These are phyloP conservation scores for Agelastica alni DNA, from an alignment of 2,888 invertebrate genomes.

Conservation along the genomic window DNA sequence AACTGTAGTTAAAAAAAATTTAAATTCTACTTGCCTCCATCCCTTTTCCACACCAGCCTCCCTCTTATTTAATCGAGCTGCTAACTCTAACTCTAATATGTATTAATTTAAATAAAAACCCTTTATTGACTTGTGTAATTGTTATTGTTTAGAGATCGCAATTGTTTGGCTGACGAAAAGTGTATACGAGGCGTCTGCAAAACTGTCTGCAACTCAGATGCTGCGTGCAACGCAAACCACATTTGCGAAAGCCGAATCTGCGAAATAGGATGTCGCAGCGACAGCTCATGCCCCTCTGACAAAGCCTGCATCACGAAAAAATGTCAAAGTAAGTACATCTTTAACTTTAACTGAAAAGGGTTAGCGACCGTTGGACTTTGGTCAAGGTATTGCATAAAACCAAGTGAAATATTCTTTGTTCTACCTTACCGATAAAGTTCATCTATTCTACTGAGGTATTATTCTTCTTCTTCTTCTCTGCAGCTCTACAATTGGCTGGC, in stretches of 20 bases:
- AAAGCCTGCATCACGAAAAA: conserved; percentile 83
- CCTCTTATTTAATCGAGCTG: too few species aligned
- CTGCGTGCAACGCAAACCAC: conserved; percentile 77
- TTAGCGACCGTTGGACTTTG: too few species aligned
- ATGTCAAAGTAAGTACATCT: conserved; percentile 67
- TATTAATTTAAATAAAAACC: neutral
- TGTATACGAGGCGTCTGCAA: conserved; percentile 84
- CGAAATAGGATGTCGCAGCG: conserved; percentile 84
- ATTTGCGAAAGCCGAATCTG: conserved; percentile 88
- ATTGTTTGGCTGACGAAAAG: conserved; percentile 83
- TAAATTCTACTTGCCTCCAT: too few species aligned
- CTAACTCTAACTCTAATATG: too few species aligned
- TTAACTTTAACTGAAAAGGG: neutral
- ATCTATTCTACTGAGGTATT: too few species aligned
- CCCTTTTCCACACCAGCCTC: too few species aligned
- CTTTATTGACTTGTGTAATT: neutral
- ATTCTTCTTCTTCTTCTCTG: too few species aligned
- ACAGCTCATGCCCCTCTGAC: conserved; percentile 73
- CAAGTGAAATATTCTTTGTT: too few species aligned
- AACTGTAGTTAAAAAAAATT: too few species aligned
- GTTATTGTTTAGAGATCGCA: conserved; percentile 66
- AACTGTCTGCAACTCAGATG: conserved; percentile 84
- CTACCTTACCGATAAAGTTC: too few species aligned
- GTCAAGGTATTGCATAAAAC: too few species aligned
- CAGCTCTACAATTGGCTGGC: too few species aligned